Evolutionary conservation across 2,888 invertebrate species (phyloP).

Genomic region (Oscheius sp.): DNA sequence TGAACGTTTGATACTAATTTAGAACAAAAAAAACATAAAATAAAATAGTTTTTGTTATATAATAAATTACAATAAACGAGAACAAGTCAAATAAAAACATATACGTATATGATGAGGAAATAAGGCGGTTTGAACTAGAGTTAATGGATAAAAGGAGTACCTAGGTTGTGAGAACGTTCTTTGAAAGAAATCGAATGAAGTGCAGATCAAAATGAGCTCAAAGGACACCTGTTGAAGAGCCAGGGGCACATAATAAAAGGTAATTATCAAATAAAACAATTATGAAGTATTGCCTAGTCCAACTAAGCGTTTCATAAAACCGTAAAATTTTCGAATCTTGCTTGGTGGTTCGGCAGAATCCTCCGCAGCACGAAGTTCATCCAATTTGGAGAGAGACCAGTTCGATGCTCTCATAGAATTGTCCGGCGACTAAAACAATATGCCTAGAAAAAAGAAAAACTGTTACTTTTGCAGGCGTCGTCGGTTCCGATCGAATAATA

Average conservation of each 20-base stretch:
- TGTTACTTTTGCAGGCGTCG: slow-evolving; percentile 35
- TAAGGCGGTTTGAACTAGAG: too few species aligned
- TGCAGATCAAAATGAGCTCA: too few species aligned
- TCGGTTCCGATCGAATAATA: slow-evolving; percentile 40
- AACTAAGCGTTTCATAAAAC: slow-evolving; percentile 46
- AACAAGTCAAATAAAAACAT: too few species aligned
- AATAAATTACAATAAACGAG: too few species aligned
- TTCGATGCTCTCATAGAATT: slow-evolving; percentile 22
- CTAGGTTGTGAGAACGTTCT: too few species aligned
- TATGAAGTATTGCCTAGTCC: slow-evolving; percentile 30
- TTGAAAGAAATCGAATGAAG: too few species aligned
- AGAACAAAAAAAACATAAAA: too few species aligned
- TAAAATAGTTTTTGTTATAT: too few species aligned
- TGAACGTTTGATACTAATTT: too few species aligned
- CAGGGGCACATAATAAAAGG: not conserved
- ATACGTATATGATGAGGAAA: too few species aligned
- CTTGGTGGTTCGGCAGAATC: slow-evolving; percentile 44
- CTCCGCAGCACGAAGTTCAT: slow-evolving; percentile 32
- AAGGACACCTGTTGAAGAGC: not conserved
- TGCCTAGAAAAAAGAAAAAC: not conserved
- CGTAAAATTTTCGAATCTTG: slow-evolving; percentile 49
- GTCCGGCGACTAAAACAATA: not conserved
- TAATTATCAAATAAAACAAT: slow-evolving; percentile 1
- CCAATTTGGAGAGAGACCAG: slow-evolving; percentile 50
- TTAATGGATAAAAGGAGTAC: too few species aligned